Evolutionary conservation across 92 coral and sea anemone species (phyloP).

Genomic region (Epizoanthus stellaris): DNA sequence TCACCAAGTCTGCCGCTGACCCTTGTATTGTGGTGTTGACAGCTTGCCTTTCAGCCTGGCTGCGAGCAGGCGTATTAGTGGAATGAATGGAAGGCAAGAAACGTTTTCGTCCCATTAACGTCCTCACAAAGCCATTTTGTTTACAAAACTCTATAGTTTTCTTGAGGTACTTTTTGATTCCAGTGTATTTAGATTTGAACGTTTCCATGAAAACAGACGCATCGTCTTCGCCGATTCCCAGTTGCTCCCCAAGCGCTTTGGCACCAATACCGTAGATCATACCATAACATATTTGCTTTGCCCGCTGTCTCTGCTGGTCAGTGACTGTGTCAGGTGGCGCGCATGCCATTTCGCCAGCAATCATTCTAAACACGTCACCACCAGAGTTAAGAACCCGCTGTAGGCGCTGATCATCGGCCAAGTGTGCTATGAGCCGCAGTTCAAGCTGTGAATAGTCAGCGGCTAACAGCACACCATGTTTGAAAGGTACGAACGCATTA

Average conservation of each 20-base stretch:
- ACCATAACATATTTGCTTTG: conserved; percentile 97
- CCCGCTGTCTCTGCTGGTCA: conserved; percentile 93
- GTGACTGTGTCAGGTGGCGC: conserved; percentile 72
- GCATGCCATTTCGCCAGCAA: conserved; percentile 89
- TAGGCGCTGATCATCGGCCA: conserved; percentile 86
- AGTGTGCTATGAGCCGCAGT: conserved; percentile 96
- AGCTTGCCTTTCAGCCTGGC: conserved; percentile 97
- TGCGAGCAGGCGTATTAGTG: conserved; percentile 81
- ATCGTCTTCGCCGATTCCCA: conserved; percentile 82
- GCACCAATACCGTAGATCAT: conserved; percentile 98
- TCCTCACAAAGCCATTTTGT: conserved; percentile 81
- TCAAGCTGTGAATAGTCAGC: conserved; percentile 99
- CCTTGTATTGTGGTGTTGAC: conserved; percentile 99
- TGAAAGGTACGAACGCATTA: conserved; percentile 88
- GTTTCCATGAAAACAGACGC: conserved; percentile 85
- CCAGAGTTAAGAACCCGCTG: conserved; percentile 84
- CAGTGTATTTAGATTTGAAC: conserved; percentile 86
- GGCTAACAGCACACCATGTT: conserved; percentile 84
- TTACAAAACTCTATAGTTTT: conserved; percentile 88
- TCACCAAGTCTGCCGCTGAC: conserved; percentile 98
- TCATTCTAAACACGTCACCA: conserved; percentile 97
- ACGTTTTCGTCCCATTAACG: conserved; percentile 85
- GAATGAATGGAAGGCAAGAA: conserved; percentile 87
- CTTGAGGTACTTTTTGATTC: conserved; percentile 81
- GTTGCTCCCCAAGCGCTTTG: conserved; percentile 92